phyloP scores from a whole-genome alignment of 2,113 vertebrate genomes.

The Corydoras maculifer region DNA sequence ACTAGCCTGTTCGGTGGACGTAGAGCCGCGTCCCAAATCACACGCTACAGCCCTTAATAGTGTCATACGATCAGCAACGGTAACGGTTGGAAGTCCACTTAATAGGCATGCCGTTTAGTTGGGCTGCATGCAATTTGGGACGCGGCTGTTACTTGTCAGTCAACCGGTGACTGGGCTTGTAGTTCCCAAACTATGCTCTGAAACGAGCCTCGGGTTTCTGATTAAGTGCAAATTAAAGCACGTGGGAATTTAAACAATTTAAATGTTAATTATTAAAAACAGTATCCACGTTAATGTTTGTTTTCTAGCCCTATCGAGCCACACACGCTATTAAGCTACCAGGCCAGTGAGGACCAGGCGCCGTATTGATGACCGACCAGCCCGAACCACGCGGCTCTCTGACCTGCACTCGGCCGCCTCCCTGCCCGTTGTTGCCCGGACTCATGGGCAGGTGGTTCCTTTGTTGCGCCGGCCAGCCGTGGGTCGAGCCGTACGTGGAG shows the following conservation, averaged over 20 bases:
- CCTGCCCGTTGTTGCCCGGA: slow-evolving; percentile 74
- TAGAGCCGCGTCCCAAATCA: not conserved
- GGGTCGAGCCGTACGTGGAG: slow-evolving; percentile 74
- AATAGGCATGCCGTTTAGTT: not conserved
- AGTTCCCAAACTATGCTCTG: not conserved
- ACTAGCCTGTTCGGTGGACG: not conserved
- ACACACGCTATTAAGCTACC: not conserved
- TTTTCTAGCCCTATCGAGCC: slow-evolving; percentile 2
- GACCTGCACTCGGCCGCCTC: slow-evolving; percentile 76
- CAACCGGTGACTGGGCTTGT: not conserved
- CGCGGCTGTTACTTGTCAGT: not conserved
- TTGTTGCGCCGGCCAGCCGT: slow-evolving; percentile 80
- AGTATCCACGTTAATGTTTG: not conserved
- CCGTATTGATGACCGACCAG: too few relatives aligned
- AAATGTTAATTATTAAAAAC: too few relatives aligned
- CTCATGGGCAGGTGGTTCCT: slow-evolving; percentile 77
- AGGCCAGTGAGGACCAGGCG: not conserved
- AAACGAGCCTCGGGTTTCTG: not conserved
- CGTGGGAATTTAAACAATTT: too few relatives aligned
- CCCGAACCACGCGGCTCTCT: too few relatives aligned
- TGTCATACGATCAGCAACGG: not conserved
- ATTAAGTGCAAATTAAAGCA: not conserved
- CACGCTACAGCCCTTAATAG: not conserved
- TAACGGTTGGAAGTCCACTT: not conserved
- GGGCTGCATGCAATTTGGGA: not conserved